phyloP scores from a whole-genome alignment of 92 coral and sea anemone genomes.

The Umimayanthus kanabou region DNA sequence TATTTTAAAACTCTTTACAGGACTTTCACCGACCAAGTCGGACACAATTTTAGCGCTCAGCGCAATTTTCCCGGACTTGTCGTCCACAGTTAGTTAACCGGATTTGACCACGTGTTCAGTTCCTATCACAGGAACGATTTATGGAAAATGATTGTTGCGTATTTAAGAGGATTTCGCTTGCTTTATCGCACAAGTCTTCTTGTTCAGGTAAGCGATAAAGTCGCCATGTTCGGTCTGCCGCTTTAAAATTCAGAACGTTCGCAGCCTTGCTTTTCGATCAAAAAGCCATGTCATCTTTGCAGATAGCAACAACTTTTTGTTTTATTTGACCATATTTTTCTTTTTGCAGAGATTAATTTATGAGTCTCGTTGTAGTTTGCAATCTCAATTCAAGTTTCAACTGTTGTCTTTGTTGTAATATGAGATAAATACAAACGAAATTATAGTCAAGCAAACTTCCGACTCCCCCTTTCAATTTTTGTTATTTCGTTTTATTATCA shows the following conservation, averaged over 20 bases:
- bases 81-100: background rate
- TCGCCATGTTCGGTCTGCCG: background rate
- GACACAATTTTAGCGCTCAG: background rate
- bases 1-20: background rate
- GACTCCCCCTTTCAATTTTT: no score
- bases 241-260: no score
- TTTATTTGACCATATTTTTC: no score
- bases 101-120: slow-evolving; percentile 11
- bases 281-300: background rate
- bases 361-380: no score
- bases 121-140: background rate
- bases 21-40: slow-evolving; percentile 14
- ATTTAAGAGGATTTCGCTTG: slow-evolving; percentile 16
- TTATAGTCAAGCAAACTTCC: no score
- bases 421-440: no score
- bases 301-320: no score
- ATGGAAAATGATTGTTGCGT: slow-evolving; percentile 26
- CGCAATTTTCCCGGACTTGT: slow-evolving; percentile 23
- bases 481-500: no score
- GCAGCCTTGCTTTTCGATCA: background rate
- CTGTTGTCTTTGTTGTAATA: no score
- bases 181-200: slow-evolving; percentile 18
- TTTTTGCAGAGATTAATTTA: no score
- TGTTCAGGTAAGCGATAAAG: slow-evolving; percentile 6
- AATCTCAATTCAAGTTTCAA: no score